A percentile compares a stretch with the other conserved stretches of the same genome.
Conservation (phyloP, 2,113 vertebrate species). For the Lipophrys pholis region DNA sequence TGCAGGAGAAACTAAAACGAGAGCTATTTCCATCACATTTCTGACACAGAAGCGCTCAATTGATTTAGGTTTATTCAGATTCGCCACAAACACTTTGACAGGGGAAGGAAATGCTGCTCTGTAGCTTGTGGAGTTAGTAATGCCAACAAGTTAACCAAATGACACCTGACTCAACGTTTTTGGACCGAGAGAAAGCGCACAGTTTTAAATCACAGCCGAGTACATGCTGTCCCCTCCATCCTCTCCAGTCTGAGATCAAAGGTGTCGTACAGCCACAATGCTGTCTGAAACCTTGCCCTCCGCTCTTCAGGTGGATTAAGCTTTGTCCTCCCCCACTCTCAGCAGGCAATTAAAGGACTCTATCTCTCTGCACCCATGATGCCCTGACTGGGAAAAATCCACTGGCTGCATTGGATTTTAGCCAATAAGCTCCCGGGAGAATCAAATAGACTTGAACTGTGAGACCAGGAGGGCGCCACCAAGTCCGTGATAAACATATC, state of each 20-base stretch:
- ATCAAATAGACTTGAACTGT: conserved; percentile 10
- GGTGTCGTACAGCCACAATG: background rate
- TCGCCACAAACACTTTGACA: background rate
- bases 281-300: conserved; percentile 23
- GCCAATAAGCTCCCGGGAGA: conserved; percentile 13
- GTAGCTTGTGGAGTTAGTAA: background rate
- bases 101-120: background rate
- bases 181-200: background rate
- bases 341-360: conserved; percentile 38
- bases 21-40: conserved; percentile 9
- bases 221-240: background rate
- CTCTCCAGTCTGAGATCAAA: conserved; percentile 5
- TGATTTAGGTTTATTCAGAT: background rate
- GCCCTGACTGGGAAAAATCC: conserved; percentile 29
- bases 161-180: background rate
- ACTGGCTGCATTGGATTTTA: conserved; percentile 33
- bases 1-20: background rate
- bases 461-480: background rate
- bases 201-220: background rate
- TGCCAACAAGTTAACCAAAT: background rate
- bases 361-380: conserved; percentile 28
- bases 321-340: conserved; percentile 1
- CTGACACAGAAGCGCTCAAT: background rate
- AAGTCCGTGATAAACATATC: conserved; percentile 16
- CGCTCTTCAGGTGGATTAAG: conserved; percentile 39